Conservation (phyloP, 2,797 vertebrate species). For the Galago senegalensis region DNA sequence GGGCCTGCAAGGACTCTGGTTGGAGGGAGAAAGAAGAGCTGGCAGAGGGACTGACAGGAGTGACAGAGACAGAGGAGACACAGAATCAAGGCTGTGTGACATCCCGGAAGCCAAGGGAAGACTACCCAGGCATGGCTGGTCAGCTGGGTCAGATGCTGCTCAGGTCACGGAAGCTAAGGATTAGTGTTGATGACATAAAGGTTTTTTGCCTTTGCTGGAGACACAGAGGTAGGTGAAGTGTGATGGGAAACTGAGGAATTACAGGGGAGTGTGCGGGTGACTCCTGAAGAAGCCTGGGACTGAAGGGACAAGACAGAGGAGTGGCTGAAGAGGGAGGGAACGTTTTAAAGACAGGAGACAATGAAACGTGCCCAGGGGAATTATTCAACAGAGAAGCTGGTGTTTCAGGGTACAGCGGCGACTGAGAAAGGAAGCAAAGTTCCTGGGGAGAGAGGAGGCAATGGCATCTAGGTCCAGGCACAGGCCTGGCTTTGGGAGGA, state of each 20-base stretch:
- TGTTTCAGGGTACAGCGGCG: background rate
- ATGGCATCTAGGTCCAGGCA: background rate
- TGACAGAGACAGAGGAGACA: background rate
- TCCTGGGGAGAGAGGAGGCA: background rate
- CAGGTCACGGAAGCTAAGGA: background rate
- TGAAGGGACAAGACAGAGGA: too few species aligned
- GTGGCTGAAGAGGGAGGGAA: background rate
- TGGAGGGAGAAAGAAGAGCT: background rate
- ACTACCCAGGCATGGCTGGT: background rate
- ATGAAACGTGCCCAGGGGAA: background rate
- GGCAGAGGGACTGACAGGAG: background rate
- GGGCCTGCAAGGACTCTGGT: background rate
- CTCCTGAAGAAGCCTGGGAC: background rate
- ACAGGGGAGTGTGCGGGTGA: rapidly evolving
- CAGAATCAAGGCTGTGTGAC: background rate
- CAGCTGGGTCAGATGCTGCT: background rate
- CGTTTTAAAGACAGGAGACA: background rate
- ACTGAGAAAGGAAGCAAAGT: background rate
- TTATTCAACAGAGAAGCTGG: background rate
- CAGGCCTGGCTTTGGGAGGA: background rate
- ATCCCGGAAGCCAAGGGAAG: background rate
- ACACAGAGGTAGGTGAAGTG: background rate
- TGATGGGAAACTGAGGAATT: background rate
- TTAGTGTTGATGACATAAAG: background rate
- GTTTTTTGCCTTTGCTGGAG: background rate